These are phyloP conservation scores for Sander vitreus DNA, from an alignment of 2,113 vertebrate genomes.

Conservation along the genomic window DNA sequence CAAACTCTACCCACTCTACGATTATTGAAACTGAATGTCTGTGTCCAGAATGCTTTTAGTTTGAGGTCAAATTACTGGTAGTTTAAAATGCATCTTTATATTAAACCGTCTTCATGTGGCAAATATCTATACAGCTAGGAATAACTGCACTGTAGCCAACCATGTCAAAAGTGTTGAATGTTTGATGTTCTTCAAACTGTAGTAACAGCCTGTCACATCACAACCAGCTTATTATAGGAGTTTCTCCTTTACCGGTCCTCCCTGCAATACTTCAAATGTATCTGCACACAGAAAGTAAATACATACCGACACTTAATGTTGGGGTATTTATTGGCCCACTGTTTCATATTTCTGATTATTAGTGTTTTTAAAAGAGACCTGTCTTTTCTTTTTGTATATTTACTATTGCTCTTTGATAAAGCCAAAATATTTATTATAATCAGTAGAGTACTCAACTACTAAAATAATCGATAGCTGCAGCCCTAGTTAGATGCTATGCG, in stretches of 20 bases:
- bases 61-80: neutral
- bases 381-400: too few species aligned
- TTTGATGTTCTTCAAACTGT: neutral
- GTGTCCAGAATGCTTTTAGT: neutral
- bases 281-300: neutral
- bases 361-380: too few species aligned
- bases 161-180: neutral
- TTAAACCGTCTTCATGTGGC: neutral
- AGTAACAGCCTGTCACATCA: neutral
- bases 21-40: slow-evolving; percentile 6
- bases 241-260: neutral
- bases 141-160: neutral
- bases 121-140: neutral
- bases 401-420: too few species aligned
- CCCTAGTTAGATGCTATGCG: too few species aligned
- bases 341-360: too few species aligned
- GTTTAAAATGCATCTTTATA: neutral
- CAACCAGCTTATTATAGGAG: neutral
- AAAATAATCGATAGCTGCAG: too few species aligned
- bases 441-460: too few species aligned
- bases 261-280: neutral
- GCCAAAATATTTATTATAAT: too few species aligned
- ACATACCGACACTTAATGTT: neutral
- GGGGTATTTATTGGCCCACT: neutral
- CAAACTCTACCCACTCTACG: neutral